These are phyloP conservation scores for Pseudonaja textilis DNA, from an alignment of 2,113 vertebrate species.

Conservation along the genomic window DNA sequence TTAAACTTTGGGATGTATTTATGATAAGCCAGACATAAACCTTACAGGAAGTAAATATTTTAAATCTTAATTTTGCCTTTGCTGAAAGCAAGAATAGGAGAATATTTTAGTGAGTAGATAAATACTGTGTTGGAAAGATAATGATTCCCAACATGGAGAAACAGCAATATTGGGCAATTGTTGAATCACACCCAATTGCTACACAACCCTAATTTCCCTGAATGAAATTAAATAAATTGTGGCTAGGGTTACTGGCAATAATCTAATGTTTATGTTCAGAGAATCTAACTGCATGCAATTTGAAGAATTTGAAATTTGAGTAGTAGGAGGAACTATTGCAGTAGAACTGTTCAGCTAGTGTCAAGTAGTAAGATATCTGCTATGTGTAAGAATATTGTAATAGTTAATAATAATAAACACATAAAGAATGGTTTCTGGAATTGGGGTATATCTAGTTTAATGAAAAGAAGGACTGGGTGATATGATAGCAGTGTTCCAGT, in stretches of 20 bases:
- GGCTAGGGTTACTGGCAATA: background rate
- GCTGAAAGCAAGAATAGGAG: background rate
- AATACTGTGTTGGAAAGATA: background rate
- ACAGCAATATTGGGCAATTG: background rate
- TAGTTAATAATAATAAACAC: no score
- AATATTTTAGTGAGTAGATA: background rate
- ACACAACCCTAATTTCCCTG: background rate
- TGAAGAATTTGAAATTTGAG: background rate
- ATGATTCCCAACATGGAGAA: background rate
- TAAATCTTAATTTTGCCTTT: background rate
- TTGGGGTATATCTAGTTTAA: no score
- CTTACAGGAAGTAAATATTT: background rate
- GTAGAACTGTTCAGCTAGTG: background rate
- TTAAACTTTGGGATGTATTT: background rate
- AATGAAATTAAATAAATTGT: background rate
- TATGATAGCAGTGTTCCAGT: no score
- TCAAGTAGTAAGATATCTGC: background rate
- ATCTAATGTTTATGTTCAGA: background rate
- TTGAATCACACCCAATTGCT: background rate
- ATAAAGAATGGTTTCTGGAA: no score
- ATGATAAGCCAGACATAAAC: background rate
- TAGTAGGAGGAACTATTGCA: background rate
- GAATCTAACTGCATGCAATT: background rate
- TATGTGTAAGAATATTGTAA: background rate
- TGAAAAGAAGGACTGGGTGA: no score